Evolutionary conservation across 2,888 invertebrate species (phyloP).

Genomic region (Zele albiditarsus): DNA sequence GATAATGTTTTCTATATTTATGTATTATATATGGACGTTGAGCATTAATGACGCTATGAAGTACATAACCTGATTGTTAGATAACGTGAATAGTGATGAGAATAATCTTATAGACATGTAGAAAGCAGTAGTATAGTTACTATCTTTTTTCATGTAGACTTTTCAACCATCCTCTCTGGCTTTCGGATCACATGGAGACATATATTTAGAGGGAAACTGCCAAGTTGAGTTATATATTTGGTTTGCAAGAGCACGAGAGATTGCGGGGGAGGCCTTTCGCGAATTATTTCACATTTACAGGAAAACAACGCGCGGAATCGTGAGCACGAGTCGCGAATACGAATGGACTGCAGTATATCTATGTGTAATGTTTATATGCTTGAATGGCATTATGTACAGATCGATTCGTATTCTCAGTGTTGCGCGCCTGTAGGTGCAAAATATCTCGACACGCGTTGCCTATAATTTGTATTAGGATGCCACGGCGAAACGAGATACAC

Average conservation of each 20-base stretch:
- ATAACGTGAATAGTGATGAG: no score
- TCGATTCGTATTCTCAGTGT: conserved; percentile 29
- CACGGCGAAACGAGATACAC: background rate
- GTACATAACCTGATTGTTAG: no score
- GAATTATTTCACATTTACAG: conserved; percentile 29
- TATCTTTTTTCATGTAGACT: no score
- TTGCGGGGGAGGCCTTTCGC: background rate
- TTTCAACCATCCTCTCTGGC: background rate
- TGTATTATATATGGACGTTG: no score
- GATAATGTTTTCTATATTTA: no score
- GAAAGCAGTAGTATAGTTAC: no score
- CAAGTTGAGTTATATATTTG: conserved; percentile 21
- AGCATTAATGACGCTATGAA: no score
- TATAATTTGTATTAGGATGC: conserved; percentile 14
- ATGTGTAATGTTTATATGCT: conserved; percentile 2
- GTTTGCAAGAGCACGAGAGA: background rate
- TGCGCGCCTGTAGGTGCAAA: conserved; percentile 7
- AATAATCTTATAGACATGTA: no score
- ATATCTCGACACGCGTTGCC: conserved; percentile 10
- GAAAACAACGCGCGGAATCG: conserved; percentile 25
- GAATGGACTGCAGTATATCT: conserved; percentile 10
- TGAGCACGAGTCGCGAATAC: conserved; percentile 31
- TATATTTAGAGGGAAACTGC: background rate
- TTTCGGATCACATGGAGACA: background rate
- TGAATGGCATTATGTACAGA: conserved; percentile 9